A percentile compares a stretch with the other conserved stretches of the same genome.
Evolutionary conservation across 1,140 invertebrate genomes (phyloP).

Genomic region (Anthonomus grandis): DNA sequence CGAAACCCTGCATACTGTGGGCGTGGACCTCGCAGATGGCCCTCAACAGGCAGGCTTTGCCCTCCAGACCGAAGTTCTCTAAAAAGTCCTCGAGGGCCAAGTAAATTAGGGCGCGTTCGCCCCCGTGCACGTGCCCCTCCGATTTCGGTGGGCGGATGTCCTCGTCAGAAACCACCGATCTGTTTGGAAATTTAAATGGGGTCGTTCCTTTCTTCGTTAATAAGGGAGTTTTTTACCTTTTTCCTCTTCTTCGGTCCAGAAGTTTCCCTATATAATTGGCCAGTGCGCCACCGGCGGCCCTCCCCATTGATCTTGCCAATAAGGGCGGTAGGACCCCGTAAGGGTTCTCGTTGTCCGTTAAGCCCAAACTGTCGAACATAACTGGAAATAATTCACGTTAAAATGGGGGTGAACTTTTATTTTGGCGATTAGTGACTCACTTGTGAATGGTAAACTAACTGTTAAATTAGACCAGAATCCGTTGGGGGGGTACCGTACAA

Average conservation of each 20-base stretch:
- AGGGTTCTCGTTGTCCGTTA: slow-evolving; percentile 82
- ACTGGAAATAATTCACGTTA: slow-evolving; percentile 63
- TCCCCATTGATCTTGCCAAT: slow-evolving; percentile 67
- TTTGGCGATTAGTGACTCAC: slow-evolving; percentile 55
- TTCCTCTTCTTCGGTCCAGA: slow-evolving; percentile 62
- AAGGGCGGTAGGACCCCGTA: slow-evolving; percentile 71
- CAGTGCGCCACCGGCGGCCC: slow-evolving; percentile 59
- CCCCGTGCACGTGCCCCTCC: slow-evolving; percentile 64
- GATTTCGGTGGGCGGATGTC: slow-evolving; percentile 6
- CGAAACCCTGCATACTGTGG: slow-evolving; percentile 70
- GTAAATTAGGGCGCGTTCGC: slow-evolving; percentile 73
- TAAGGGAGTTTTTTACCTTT: slow-evolving; percentile 53
- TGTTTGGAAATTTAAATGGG: too few relatives aligned
- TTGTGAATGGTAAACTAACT: slow-evolving; percentile 81
- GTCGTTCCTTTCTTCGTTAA: too few relatives aligned
- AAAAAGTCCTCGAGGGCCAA: slow-evolving; percentile 72
- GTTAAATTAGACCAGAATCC: slow-evolving; percentile 82
- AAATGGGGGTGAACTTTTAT: too few relatives aligned
- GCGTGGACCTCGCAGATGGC: slow-evolving; percentile 84
- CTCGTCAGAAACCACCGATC: background rate
- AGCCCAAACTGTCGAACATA: slow-evolving; percentile 75
- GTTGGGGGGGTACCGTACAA: slow-evolving; percentile 77
- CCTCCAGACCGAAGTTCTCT: slow-evolving; percentile 71
- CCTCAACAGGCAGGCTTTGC: slow-evolving; percentile 74
- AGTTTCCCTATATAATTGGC: slow-evolving; percentile 70